Percentiles rank a stretch among this genome's conserved stretches.
Conservation (phyloP, 2,888 invertebrate genomes). For the Drosophila mimica region DNA sequence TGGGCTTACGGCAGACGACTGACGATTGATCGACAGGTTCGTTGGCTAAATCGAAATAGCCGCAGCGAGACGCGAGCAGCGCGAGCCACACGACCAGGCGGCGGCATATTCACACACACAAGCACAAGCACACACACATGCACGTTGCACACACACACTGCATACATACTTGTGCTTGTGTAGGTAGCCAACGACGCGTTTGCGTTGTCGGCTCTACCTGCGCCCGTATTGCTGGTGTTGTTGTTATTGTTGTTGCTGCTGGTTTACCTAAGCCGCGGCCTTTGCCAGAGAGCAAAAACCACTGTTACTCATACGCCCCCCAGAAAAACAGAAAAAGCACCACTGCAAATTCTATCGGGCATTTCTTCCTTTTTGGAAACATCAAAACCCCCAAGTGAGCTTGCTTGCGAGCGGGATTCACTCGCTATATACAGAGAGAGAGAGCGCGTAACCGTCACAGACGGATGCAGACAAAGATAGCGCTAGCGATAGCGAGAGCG, state of each 20-base stretch:
- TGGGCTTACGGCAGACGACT: slow-evolving; percentile 82
- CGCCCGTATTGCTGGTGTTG: slow-evolving; percentile 14
- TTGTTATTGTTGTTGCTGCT: slow-evolving; percentile 23
- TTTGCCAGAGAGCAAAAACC: slow-evolving; percentile 46
- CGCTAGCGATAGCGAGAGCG: slow-evolving; percentile 8
- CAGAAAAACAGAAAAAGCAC: slow-evolving; percentile 42
- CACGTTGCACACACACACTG: slow-evolving; percentile 12
- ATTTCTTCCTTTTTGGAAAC: slow-evolving; percentile 73
- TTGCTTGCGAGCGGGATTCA: slow-evolving; percentile 65
- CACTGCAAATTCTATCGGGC: slow-evolving; percentile 54
- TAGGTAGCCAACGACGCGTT: slow-evolving; percentile 54
- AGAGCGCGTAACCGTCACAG: slow-evolving; percentile 30
- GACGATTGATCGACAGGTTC: slow-evolving; percentile 84
- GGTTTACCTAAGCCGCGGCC: slow-evolving; percentile 59
- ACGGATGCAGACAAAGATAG: slow-evolving; percentile 43
- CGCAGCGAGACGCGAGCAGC: slow-evolving; percentile 75
- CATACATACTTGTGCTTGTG: slow-evolving; percentile 18
- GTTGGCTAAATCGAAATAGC: slow-evolving; percentile 82
- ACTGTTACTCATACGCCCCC: slow-evolving; percentile 73
- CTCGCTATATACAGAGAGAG: slow-evolving; percentile 37
- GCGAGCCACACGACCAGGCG: slow-evolving; percentile 74
- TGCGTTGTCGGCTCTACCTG: slow-evolving; percentile 51
- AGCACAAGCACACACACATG: slow-evolving; percentile 17
- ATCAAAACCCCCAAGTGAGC: slow-evolving; percentile 65
- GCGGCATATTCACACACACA: slow-evolving; percentile 56